Base-by-base conservation (phyloP, 2,113 vertebrate genomes). In the Cisticola juncidis region DNA sequence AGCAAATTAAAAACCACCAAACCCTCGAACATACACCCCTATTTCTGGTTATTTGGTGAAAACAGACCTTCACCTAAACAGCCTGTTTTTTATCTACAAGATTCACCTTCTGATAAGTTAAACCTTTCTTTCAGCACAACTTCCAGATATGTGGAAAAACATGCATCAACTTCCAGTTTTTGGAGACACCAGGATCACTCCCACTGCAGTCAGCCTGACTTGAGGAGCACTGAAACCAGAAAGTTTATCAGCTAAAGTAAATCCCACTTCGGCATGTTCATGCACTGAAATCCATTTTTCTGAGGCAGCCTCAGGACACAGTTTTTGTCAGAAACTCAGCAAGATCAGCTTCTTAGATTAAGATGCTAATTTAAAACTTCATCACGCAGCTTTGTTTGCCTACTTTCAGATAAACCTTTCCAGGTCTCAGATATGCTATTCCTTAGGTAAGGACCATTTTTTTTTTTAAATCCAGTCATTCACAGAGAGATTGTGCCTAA, bases 221-320 rank as follows among this genome's bases (percentile, higher is more conserved):
- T 11, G 7, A 66, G 33, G 2, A 53, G 12, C 20, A 9, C 12
- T 5, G 2, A 50, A 58, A 90, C 20, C 53, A 48, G 6, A 7
- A 72, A 44, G 9, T 12, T 48, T 15, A 45, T 31, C 38, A 44
- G 31, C n/a, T 1, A 47, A 16, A 82, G 13, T 7, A 90, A 86
- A 69, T 15, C 5, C 25, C 36, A 8, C 12, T 61, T 83, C 3
- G 2, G 5, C 1, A 5, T 2, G 1, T 10, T 26, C 17, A 24
- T 2, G 4, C 8, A 26, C 23, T 13, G 12, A 72, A 84, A 38
- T 5, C 24, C 24, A 9, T 28, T 54, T 84, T 12, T 7, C 17
- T 1, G 0, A 2, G 9, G 8, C 0, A 2, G 29, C 40, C 68
- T 38, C 31, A 29, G 28, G 17, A 60, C 12, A 56, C 4, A 21